These are phyloP conservation scores for Saturnia japonica DNA, from an alignment of 2,888 invertebrate species.

Conservation along the genomic window DNA sequence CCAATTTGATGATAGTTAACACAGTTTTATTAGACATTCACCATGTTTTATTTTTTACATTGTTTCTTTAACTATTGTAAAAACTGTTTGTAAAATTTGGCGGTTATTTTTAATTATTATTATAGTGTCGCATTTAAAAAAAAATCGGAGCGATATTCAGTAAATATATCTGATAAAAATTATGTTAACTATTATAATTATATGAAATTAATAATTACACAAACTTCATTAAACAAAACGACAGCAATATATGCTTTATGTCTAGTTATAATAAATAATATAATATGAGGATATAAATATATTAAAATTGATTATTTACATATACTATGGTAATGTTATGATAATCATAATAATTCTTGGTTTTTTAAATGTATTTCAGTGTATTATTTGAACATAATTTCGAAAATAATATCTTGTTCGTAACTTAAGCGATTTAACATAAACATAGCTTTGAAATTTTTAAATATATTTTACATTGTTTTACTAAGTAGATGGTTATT, in stretches of 20 bases:
- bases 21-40: neutral
- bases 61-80: neutral
- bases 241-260: constrained; percentile 7
- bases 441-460: neutral
- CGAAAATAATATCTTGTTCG: neutral
- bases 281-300: neutral
- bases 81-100: neutral
- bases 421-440: neutral
- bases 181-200: constrained; percentile 1
- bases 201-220: neutral
- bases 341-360: neutral
- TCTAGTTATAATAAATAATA: constrained; percentile 1
- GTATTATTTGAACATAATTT: neutral
- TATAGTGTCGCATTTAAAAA: neutral
- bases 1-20: neutral
- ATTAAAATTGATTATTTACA: neutral
- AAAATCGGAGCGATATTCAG: neutral
- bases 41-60: neutral
- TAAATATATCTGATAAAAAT: neutral
- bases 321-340: neutral
- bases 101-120: neutral
- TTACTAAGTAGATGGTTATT: neutral
- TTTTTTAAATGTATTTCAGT: neutral
- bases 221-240: neutral
- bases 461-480: neutral